Percentiles rank a stretch among this genome's conserved stretches.
These are phyloP conservation scores for Cottus gobio DNA, from an alignment of 2,113 vertebrate genomes.

Conservation along the genomic window DNA sequence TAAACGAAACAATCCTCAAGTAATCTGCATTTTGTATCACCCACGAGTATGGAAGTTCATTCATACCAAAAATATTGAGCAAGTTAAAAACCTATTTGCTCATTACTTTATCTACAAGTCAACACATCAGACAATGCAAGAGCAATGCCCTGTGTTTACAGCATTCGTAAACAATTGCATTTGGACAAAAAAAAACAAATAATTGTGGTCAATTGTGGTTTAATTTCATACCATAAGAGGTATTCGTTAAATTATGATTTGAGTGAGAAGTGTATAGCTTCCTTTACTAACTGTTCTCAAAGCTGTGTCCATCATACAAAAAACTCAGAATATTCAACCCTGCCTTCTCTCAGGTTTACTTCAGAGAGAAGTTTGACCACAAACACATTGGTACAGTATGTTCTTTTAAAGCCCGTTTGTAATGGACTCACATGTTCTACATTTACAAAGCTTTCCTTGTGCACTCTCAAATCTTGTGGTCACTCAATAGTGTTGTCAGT, in stretches of 20 bases:
- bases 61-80: neutral
- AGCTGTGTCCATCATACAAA: neutral
- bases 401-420: neutral
- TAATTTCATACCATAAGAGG: neutral
- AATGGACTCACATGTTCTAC: neutral
- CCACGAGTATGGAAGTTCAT: conserved; percentile 11
- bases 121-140: neutral
- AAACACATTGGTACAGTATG: neutral
- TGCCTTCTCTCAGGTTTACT: neutral
- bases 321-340: neutral
- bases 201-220: neutral
- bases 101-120: neutral
- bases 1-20: conserved; percentile 53
- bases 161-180: neutral
- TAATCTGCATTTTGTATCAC: neutral
- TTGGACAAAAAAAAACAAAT: neutral
- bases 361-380: neutral
- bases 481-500: conserved; percentile 2
- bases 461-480: neutral
- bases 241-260: neutral
- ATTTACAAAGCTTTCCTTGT: neutral
- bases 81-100: neutral
- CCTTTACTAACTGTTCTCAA: neutral
- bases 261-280: neutral
- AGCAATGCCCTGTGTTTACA: neutral